Percentiles rank a stretch among this genome's conserved stretches.
Conservation (phyloP, 2,888 invertebrate genomes). For the Rhodophaea formosa region DNA sequence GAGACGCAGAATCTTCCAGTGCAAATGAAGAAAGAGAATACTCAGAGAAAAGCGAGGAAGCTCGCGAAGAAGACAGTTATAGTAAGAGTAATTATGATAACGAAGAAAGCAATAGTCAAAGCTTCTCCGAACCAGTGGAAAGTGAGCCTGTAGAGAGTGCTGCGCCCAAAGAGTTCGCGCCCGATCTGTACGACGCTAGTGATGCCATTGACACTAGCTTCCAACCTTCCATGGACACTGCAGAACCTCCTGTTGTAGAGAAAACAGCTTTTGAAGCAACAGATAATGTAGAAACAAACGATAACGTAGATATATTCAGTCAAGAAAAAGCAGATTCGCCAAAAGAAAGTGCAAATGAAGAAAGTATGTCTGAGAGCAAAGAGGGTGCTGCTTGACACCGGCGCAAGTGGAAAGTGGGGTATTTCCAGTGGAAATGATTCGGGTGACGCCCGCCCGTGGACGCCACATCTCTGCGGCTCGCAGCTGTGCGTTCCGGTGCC, state of each 20-base stretch:
- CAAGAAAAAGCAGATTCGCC: constrained; percentile 30
- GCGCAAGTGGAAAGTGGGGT: constrained; percentile 54
- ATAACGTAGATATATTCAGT: constrained; percentile 50
- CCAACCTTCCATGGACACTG: constrained; percentile 11
- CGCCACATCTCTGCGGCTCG: constrained; percentile 3
- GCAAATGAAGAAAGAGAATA: background rate
- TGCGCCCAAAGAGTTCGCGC: constrained; percentile 15
- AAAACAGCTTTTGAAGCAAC: constrained; percentile 11
- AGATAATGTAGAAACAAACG: constrained; percentile 1
- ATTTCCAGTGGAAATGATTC: constrained; percentile 75
- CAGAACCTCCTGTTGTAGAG: constrained; percentile 19
- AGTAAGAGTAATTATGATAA: constrained; percentile 7
- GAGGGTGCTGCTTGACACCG: constrained; percentile 62
- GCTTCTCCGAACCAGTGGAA: constrained; percentile 22
- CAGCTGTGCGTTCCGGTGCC: background rate
- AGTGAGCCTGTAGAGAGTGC: constrained; percentile 16
- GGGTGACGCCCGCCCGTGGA: constrained; percentile 55
- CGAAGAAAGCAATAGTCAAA: constrained; percentile 21
- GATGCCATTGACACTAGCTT: constrained; percentile 61
- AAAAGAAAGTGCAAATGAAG: constrained; percentile 24
- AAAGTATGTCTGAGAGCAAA: constrained; percentile 34
- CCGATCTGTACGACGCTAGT: constrained; percentile 52
- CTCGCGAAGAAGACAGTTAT: background rate
- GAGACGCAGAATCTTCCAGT: constrained; percentile 14
- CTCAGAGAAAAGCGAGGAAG: background rate